Evolutionary conservation across 2,113 vertebrate genomes (phyloP).

Genomic region (Xiphophorus hellerii): DNA sequence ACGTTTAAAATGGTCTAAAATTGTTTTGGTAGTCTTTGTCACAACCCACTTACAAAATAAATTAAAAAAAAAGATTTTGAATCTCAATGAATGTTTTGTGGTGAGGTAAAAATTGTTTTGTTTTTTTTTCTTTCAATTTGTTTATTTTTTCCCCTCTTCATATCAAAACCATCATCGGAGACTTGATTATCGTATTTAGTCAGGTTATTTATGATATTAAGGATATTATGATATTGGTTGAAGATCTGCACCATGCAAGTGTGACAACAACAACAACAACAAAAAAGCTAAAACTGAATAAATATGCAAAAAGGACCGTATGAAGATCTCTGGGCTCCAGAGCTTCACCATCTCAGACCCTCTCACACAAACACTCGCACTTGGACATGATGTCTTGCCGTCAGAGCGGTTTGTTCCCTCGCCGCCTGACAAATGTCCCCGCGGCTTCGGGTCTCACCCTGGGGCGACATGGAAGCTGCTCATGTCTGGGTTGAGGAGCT

Average conservation of each 20-base stretch:
- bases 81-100: too few species aligned
- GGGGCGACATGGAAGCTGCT: constrained; percentile 42
- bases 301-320: neutral
- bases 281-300: neutral
- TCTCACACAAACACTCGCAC: constrained; percentile 10
- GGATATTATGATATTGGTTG: too few species aligned
- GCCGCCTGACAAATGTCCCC: constrained; percentile 56
- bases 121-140: too few species aligned
- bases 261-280: too few species aligned
- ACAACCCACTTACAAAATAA: too few species aligned
- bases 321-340: neutral
- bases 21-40: too few species aligned
- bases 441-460: constrained; percentile 46
- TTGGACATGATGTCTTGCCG: constrained; percentile 22
- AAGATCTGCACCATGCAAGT: too few species aligned
- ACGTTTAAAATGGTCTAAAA: too few species aligned
- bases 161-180: neutral
- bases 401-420: constrained; percentile 19
- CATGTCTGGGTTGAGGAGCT: constrained; percentile 20
- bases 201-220: neutral
- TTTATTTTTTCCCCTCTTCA: too few species aligned
- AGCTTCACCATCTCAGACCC: neutral
- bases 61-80: too few species aligned
- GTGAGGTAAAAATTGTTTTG: too few species aligned
- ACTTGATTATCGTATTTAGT: neutral